Percentiles rank a stretch among this genome's conserved stretches.
phyloP scores from a whole-genome alignment of 2,113 vertebrate species.

The Tachysurus fulvidraco region DNA sequence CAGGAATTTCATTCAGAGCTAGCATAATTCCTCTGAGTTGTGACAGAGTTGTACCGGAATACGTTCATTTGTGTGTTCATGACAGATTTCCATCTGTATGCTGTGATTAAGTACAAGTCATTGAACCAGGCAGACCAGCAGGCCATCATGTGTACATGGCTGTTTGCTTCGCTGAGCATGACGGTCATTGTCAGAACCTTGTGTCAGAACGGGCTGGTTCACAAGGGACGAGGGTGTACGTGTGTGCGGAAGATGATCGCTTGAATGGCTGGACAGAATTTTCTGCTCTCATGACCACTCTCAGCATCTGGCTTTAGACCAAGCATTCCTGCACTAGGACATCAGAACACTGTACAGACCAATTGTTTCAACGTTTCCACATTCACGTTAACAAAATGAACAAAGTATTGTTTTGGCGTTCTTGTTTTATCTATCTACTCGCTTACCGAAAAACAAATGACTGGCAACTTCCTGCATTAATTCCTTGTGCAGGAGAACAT shows the following conservation, averaged over 20 bases:
- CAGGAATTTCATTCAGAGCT: background rate
- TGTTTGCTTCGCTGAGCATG: constrained; percentile 41
- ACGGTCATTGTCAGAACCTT: constrained; percentile 41
- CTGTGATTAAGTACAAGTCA: constrained; percentile 28
- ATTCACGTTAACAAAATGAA: background rate
- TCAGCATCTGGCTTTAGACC: constrained; percentile 49
- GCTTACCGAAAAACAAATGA: constrained; percentile 49
- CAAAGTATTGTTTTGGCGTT: background rate
- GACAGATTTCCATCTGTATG: constrained; percentile 1
- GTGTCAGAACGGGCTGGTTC: constrained; percentile 47
- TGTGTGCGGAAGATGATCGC: constrained; percentile 34
- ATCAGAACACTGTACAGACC: background rate
- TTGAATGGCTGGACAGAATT: constrained; percentile 62
- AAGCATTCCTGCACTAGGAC: background rate
- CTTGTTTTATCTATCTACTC: background rate
- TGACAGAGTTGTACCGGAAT: background rate
- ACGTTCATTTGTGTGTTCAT: background rate
- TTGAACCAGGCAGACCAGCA: constrained; percentile 8
- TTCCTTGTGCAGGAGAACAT: constrained; percentile 35
- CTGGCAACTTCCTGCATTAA: constrained; percentile 38
- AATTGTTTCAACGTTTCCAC: background rate
- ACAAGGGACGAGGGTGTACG: constrained; percentile 42
- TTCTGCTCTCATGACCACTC: constrained; percentile 54
- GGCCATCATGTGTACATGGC: constrained; percentile 15
- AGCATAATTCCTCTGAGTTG: background rate